Evolutionary conservation across 2,797 vertebrate genomes (phyloP).

Genomic region (Prionace glauca): DNA sequence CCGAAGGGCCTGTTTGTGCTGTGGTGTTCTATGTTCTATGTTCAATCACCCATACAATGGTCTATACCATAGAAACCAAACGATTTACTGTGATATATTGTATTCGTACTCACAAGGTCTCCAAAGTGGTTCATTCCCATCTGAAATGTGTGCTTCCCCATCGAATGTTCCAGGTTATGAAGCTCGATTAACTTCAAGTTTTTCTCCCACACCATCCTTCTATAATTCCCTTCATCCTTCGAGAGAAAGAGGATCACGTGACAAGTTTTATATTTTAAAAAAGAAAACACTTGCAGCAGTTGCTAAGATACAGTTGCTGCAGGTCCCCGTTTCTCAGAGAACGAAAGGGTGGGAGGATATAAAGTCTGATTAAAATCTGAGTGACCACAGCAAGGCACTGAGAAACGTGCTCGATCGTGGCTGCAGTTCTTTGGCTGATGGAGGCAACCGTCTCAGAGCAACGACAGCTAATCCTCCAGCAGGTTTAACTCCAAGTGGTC

Average conservation of each 20-base stretch:
- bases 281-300: background rate
- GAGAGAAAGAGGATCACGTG: background rate
- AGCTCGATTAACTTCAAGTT: background rate
- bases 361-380: background rate
- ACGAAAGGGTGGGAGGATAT: background rate
- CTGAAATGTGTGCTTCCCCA: conserved; percentile 5
- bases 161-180: conserved; percentile 20
- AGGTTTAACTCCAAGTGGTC: no score
- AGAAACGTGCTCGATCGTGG: no score
- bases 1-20: no score
- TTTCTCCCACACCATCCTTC: conserved; percentile 30
- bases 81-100: background rate
- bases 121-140: conserved; percentile 30
- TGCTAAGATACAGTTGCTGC: background rate
- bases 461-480: no score
- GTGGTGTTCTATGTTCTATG: no score
- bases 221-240: background rate
- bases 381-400: no score
- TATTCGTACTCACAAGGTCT: background rate
- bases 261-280: background rate
- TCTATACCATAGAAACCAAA: background rate
- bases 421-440: no score
- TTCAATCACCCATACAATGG: background rate
- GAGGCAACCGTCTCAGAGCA: no score
- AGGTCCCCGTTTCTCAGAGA: background rate